phyloP scores from a whole-genome alignment of 2,113 vertebrate species.

The Caretta caretta region DNA sequence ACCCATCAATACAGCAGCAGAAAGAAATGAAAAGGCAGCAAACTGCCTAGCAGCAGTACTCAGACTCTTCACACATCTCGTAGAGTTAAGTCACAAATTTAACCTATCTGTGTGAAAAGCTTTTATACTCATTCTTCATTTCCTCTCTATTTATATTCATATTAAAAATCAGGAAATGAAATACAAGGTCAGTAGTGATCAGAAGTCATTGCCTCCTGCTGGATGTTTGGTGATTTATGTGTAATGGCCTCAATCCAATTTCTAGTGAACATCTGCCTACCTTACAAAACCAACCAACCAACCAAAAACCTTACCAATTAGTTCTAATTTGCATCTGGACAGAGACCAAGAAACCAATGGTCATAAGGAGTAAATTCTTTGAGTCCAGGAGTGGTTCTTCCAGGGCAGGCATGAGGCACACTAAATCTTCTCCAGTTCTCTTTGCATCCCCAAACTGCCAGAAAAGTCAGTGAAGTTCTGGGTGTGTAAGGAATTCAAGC shows the following conservation, averaged over 20 bases:
- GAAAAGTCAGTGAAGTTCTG: neutral
- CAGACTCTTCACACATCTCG: neutral
- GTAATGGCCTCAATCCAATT: too few relatives aligned
- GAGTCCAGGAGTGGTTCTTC: neutral
- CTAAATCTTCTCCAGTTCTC: neutral
- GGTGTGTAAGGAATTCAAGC: neutral
- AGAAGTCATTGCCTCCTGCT: neutral
- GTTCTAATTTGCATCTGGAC: neutral
- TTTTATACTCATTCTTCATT: fast-evolving
- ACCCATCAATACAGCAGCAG: neutral
- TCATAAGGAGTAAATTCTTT: neutral
- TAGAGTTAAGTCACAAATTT: neutral
- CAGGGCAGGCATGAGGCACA: neutral
- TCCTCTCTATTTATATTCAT: neutral
- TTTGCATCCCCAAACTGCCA: neutral
- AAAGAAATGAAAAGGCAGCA: neutral
- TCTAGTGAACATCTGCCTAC: neutral
- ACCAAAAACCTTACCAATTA: neutral
- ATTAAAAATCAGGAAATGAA: neutral
- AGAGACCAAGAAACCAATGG: neutral
- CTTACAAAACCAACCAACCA: neutral
- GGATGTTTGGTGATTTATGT: neutral
- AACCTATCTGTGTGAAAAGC: neutral
- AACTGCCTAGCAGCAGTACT: neutral
- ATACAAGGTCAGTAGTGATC: neutral